phyloP scores from a whole-genome alignment of 2,888 invertebrate species.

The Zele albiditarsus region DNA sequence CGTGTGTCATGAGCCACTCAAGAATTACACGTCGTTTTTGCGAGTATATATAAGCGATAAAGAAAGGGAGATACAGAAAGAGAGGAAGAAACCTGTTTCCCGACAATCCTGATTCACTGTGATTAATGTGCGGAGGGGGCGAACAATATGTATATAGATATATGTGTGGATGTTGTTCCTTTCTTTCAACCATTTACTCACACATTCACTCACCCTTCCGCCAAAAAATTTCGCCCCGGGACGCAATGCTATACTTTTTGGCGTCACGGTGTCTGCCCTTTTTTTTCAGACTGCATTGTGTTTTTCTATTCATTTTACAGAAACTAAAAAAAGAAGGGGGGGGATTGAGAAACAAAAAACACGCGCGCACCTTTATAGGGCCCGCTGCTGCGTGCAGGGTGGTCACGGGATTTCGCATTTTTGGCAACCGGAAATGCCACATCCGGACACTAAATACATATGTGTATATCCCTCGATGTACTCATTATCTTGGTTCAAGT shows the following conservation, averaged over 20 bases:
- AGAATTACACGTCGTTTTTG: conserved; percentile 14
- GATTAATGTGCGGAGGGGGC: conserved; percentile 35
- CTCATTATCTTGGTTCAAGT: conserved; percentile 20
- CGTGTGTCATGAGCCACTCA: conserved; percentile 38
- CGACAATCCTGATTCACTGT: conserved; percentile 42
- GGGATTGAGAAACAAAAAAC: neutral
- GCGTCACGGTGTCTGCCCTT: conserved; percentile 59
- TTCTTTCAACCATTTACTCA: conserved; percentile 21
- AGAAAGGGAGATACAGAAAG: conserved; percentile 12
- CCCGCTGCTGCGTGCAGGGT: neutral
- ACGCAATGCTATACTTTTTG: conserved; percentile 45
- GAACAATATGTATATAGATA: conserved; percentile 2
- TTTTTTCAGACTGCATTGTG: conserved; percentile 56
- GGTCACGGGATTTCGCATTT: conserved; percentile 48
- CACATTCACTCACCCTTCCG: conserved; percentile 5
- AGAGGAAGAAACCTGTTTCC: conserved; percentile 41
- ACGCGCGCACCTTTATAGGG: conserved; percentile 19
- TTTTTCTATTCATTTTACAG: conserved; percentile 24
- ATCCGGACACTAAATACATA: conserved; percentile 43
- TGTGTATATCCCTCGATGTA: conserved; percentile 26
- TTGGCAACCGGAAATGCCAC: conserved; percentile 48
- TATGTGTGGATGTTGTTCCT: conserved; percentile 9
- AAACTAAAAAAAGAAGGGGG: conserved; percentile 17
- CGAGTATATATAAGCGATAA: neutral
- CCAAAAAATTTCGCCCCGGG: conserved; percentile 9